Percentiles rank a stretch among this genome's conserved stretches.
These are phyloP conservation scores for Caenorhabditis sinica DNA, from an alignment of 2,888 invertebrate species.

Conservation along the genomic window DNA sequence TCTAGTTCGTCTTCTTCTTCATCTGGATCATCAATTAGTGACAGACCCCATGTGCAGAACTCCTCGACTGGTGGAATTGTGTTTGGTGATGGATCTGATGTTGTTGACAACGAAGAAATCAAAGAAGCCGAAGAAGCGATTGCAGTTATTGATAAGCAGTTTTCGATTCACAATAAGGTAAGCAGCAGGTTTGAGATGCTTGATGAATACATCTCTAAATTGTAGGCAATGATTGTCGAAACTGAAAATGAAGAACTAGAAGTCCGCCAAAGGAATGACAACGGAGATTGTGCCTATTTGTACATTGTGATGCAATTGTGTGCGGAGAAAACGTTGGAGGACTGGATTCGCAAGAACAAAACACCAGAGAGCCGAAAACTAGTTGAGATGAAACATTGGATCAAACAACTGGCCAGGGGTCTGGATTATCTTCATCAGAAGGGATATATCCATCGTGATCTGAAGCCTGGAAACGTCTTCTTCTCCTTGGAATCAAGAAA, in stretches of 20 bases:
- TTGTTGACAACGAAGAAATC: constrained; percentile 25
- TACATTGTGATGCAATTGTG: constrained; percentile 75
- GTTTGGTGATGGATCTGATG: constrained; percentile 36
- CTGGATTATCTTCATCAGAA: constrained; percentile 96
- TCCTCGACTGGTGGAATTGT: constrained; percentile 58
- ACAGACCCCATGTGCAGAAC: neutral
- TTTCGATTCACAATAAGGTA: constrained; percentile 43
- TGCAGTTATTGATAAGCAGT: constrained; percentile 31
- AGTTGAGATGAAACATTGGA: constrained; percentile 84
- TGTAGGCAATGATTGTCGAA: constrained; percentile 56
- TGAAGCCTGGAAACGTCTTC: constrained; percentile 92
- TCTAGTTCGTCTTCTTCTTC: constrained; percentile 31
- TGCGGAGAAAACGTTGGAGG: constrained; percentile 88
- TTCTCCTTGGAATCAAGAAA: constrained; percentile 91
- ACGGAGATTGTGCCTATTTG: constrained; percentile 54
- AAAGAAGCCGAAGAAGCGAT: constrained; percentile 21
- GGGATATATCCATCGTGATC: constrained; percentile 90
- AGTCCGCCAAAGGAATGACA: constrained; percentile 33
- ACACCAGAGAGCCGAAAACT: constrained; percentile 51
- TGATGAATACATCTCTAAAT: neutral
- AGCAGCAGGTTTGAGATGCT: too few relatives aligned
- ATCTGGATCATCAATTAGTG: constrained; percentile 8
- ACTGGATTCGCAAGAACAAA: constrained; percentile 88
- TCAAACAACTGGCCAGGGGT: constrained; percentile 94
- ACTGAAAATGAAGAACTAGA: constrained; percentile 61